Evolutionary conservation across 2,797 vertebrate genomes (phyloP).

Genomic region (Monodelphis domestica): DNA sequence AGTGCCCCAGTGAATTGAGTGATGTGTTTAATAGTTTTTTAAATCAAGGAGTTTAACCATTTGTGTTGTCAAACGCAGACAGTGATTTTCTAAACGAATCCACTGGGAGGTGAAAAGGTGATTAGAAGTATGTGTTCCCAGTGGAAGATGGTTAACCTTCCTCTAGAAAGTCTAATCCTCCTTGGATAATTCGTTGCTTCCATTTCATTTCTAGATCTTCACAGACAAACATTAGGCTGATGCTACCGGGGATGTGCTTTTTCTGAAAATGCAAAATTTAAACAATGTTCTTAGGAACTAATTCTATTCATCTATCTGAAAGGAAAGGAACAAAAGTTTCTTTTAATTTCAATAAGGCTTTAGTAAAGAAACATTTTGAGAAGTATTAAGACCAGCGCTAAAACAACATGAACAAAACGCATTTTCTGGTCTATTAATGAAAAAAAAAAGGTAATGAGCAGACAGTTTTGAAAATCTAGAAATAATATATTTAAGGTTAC

Average conservation of each 20-base stretch:
- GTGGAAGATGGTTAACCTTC: slow-evolving; percentile 67
- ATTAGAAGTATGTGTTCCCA: slow-evolving; percentile 63
- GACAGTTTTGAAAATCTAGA: neutral
- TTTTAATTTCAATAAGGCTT: slow-evolving; percentile 16
- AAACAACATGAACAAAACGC: neutral
- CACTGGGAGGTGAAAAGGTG: slow-evolving; percentile 1
- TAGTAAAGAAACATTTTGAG: slow-evolving; percentile 6
- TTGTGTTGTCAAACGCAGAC: slow-evolving; percentile 7
- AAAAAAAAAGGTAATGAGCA: neutral
- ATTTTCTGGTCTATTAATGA: neutral
- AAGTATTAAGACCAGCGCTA: neutral
- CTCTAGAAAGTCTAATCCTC: slow-evolving; percentile 54
- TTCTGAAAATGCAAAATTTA: slow-evolving; percentile 31
- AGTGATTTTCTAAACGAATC: slow-evolving; percentile 56
- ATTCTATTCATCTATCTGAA: neutral
- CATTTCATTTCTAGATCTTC: slow-evolving; percentile 49
- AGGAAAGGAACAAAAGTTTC: slow-evolving; percentile 37
- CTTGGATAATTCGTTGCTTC: slow-evolving; percentile 59
- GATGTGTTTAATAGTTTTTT: slow-evolving; percentile 14
- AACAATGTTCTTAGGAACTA: slow-evolving; percentile 34
- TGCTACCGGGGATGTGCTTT: slow-evolving; percentile 22
- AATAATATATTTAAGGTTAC: neutral
- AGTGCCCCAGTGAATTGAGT: neutral
- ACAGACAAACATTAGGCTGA: slow-evolving; percentile 22
- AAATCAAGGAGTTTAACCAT: neutral